Evolutionary conservation across 2,888 invertebrate genomes (phyloP).

Genomic region (Trachelus stipa): DNA sequence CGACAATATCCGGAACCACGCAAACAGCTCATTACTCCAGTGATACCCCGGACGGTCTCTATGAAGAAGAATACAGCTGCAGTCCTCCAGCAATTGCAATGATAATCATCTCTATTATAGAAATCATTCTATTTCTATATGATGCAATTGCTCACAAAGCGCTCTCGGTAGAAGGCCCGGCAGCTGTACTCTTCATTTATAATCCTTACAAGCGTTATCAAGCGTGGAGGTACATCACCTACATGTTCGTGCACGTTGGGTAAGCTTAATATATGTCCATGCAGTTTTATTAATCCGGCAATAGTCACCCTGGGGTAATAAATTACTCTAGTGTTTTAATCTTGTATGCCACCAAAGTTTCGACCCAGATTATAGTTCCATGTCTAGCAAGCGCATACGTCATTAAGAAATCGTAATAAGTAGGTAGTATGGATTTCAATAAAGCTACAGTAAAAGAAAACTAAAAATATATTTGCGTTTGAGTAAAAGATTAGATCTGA

Average conservation of each 20-base stretch:
- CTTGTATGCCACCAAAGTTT: no score
- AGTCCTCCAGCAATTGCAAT: conserved; percentile 94
- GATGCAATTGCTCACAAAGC: conserved; percentile 52
- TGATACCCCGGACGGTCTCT: conserved; percentile 76
- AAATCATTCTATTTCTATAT: conserved; percentile 77
- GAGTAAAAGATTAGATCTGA: no score
- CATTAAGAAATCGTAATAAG: no score
- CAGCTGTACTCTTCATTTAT: conserved; percentile 86
- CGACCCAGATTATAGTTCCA: no score
- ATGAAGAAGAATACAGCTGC: conserved; percentile 93
- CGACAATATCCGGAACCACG: conserved; percentile 44
- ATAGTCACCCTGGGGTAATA: no score
- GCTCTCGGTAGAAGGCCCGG: conserved; percentile 74
- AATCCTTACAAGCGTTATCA: conserved; percentile 87
- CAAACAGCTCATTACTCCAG: conserved; percentile 65
- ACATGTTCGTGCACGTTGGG: conserved; percentile 98
- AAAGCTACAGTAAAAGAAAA: no score
- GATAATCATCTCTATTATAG: conserved; percentile 87
- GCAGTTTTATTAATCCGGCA: no score
- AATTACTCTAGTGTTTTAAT: no score
- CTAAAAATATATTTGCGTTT: no score
- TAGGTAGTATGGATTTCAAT: no score
- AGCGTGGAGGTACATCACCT: conserved; percentile 93
- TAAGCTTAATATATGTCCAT: conserved; percentile 64
- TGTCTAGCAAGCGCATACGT: no score